Conservation (phyloP, 2,113 vertebrate genomes). For the Seriola dumerili region DNA sequence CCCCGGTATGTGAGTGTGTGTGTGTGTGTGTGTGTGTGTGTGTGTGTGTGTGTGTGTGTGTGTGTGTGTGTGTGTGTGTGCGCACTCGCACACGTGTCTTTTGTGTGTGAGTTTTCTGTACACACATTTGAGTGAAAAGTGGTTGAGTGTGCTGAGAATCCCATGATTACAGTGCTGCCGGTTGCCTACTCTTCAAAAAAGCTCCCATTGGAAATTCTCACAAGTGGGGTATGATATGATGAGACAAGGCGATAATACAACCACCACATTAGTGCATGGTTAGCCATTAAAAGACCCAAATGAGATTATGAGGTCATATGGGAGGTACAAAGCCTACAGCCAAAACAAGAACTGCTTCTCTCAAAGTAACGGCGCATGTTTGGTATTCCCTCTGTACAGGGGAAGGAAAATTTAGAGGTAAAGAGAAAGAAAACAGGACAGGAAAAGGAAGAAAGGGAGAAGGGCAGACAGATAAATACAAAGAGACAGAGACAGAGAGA, state of each 20-base stretch:
- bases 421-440: neutral
- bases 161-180: slow-evolving; percentile 55
- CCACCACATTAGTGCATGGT: slow-evolving; percentile 70
- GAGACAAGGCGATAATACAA: slow-evolving; percentile 71
- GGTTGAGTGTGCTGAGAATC: slow-evolving; percentile 46
- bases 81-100: too few species aligned
- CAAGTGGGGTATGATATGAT: slow-evolving; percentile 63
- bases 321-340: slow-evolving; percentile 58
- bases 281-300: slow-evolving; percentile 69
- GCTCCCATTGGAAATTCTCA: slow-evolving; percentile 61
- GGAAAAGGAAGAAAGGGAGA: neutral
- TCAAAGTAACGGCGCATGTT: slow-evolving; percentile 38
- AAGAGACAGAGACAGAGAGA: slow-evolving; percentile 32
- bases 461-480: slow-evolving; percentile 12
- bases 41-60: neutral
- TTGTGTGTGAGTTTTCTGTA: slow-evolving; percentile 31
- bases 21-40: neutral
- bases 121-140: slow-evolving; percentile 35
- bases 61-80: neutral
- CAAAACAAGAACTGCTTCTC: slow-evolving; percentile 58
- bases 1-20: slow-evolving; percentile 29
- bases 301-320: slow-evolving; percentile 77
- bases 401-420: slow-evolving; percentile 4
- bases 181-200: slow-evolving; percentile 42
- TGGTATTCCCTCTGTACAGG: slow-evolving; percentile 9